Evolutionary conservation across 2,888 invertebrate species (phyloP), one percentile per base, ranked within the genome.

Genomic region (Cancer borealis): DNA sequence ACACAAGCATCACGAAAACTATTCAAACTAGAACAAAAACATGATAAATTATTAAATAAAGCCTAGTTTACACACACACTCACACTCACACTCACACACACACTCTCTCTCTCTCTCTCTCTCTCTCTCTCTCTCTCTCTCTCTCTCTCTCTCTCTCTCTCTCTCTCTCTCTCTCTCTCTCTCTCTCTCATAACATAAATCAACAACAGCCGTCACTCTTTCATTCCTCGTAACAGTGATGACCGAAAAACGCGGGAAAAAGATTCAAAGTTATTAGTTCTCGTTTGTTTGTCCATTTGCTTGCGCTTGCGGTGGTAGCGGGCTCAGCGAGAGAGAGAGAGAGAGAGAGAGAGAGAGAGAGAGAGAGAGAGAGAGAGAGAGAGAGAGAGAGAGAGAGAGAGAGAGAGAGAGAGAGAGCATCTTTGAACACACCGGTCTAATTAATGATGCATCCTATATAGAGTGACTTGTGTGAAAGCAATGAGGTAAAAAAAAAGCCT

Each of bases 341-440:
- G n/a, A 91, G 91, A 49, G 54, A 49, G 26, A 54, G 54, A 91
- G 91, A 91, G 91, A 91, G n/a, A 91, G 91, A 90, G 90, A 91
- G 91, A 91, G 54, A 91, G 60, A 91, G 91, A 21, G 60, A 47
- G 91, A 54, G 47, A 91, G 91, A 91, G 45, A 89, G 89, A 89
- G 45, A 89, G 89, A 47, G 45, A 47, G 89, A 89, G 45, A 89
- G 89, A 89, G 45, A 89, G 89, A 89, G 89, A 89, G 1, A 89
- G 45, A 45, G 49, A 49, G 49, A 49, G 49, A 49, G 49, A 49
- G 14, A 14, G 14, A 39, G 0, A 39, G 54, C 54, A 54, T 54
- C 54, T 54, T 12, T 54, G 54, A 54, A 54, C 54, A 54, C 54
- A 3, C 54, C 54, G 3, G 3, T 14, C 54, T 54, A 3, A 54